Percentiles rank a stretch among this genome's conserved stretches.
phyloP scores from a whole-genome alignment of 2,888 invertebrate genomes.

The Thumatha senex region DNA sequence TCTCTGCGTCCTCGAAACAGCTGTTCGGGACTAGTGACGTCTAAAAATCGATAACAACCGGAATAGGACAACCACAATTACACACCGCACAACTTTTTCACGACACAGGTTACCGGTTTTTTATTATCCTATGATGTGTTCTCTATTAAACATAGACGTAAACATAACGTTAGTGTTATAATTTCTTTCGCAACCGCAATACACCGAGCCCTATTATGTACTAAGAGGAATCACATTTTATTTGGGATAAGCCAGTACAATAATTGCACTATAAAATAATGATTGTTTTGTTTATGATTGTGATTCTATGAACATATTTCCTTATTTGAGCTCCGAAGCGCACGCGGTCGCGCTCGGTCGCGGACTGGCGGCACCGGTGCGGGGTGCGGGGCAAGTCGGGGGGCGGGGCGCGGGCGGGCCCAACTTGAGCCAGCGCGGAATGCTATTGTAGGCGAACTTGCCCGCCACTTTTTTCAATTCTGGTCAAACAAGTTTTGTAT shows the following conservation, averaged over 20 bases:
- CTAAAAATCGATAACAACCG: constrained; percentile 72
- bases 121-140: constrained; percentile 48
- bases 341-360: constrained; percentile 69
- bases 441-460: constrained; percentile 83
- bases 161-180: constrained; percentile 27
- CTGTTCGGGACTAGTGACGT: constrained; percentile 67
- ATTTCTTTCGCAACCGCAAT: constrained; percentile 19
- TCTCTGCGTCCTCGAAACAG: constrained; percentile 66
- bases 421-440: constrained; percentile 54
- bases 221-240: constrained; percentile 31
- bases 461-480: constrained; percentile 80
- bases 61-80: constrained; percentile 53
- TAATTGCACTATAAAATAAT: constrained; percentile 36
- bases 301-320: constrained; percentile 49
- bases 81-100: constrained; percentile 59
- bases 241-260: constrained; percentile 16
- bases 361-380: constrained; percentile 56
- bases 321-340: constrained; percentile 37
- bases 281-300: constrained; percentile 56
- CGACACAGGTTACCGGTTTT: constrained; percentile 60
- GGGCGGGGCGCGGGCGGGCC: constrained; percentile 70
- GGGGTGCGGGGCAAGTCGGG: constrained; percentile 54
- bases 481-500: constrained; percentile 83
- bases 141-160: constrained; percentile 37
- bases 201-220: constrained; percentile 2